Percentiles rank a stretch among this genome's conserved stretches.
phyloP scores from a whole-genome alignment of 1,140 invertebrate species.

The Plectrocnemia conspersa region DNA sequence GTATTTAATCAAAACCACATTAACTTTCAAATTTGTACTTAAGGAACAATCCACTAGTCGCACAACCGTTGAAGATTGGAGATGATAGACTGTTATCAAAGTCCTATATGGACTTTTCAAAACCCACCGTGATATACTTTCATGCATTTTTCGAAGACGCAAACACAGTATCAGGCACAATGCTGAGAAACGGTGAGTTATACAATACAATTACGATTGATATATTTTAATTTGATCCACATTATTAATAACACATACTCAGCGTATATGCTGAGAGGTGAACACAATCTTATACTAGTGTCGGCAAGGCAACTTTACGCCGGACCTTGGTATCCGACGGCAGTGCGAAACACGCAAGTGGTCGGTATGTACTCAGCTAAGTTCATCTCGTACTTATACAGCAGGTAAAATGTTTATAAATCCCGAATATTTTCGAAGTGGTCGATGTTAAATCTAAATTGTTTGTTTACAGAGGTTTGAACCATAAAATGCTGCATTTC shows the following conservation, averaged over 20 bases:
- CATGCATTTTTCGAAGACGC: constrained; percentile 55
- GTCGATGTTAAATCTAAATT: not conserved
- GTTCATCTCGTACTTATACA: constrained; percentile 54
- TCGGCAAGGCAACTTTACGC: constrained; percentile 50
- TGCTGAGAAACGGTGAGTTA: constrained; percentile 48
- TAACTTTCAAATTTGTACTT: constrained; percentile 18
- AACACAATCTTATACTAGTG: constrained; percentile 52
- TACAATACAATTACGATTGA: not conserved
- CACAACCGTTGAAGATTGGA: constrained; percentile 44
- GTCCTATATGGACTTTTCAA: constrained; percentile 53
- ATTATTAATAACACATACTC: constrained; percentile 22
- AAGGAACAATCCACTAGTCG: constrained; percentile 52
- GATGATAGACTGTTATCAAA: constrained; percentile 50
- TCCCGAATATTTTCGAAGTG: not conserved
- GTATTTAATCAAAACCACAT: too few relatives aligned
- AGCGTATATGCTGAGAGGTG: constrained; percentile 52
- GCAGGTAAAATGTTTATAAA: constrained; percentile 38
- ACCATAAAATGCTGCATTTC: constrained; percentile 46
- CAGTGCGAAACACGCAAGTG: constrained; percentile 51
- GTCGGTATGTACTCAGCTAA: constrained; percentile 50
- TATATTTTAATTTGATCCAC: not conserved
- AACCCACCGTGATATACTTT: constrained; percentile 51
- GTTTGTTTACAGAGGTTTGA: constrained; percentile 39
- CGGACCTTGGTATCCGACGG: constrained; percentile 55
- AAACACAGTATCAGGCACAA: constrained; percentile 44